These are phyloP conservation scores for Stenopsyche tienmushanensis DNA, from an alignment of 1,140 invertebrate species.

Conservation along the genomic window DNA sequence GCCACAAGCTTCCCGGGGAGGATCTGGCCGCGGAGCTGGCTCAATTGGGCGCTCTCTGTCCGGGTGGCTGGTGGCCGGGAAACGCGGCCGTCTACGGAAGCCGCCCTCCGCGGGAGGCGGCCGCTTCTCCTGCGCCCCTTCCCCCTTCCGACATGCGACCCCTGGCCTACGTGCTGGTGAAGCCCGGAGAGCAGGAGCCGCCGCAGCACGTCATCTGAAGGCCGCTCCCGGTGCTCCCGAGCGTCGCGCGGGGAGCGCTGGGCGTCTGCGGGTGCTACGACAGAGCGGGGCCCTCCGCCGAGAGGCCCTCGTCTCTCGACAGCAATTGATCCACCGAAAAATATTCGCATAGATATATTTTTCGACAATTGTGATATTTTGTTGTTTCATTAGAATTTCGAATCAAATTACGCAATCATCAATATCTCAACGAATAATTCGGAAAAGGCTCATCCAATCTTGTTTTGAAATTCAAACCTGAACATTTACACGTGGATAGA, in stretches of 20 bases:
- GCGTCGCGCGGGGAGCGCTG: slow-evolving; percentile 54
- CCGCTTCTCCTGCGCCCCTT: slow-evolving; percentile 52
- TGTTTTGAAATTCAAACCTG: too few relatives aligned
- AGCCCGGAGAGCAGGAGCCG: slow-evolving; percentile 46
- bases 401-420: too few relatives aligned
- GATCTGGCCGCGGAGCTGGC: slow-evolving; percentile 68
- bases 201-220: slow-evolving; percentile 77
- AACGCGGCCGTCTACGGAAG: slow-evolving; percentile 51
- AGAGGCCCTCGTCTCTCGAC: slow-evolving; percentile 33
- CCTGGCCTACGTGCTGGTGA: slow-evolving; percentile 38
- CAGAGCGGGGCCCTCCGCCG: slow-evolving; percentile 34
- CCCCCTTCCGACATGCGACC: slow-evolving; percentile 30
- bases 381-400: too few relatives aligned
- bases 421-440: too few relatives aligned
- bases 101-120: slow-evolving; percentile 44
- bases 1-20: slow-evolving; percentile 62
- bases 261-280: slow-evolving; percentile 51
- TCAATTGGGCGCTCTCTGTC: slow-evolving; percentile 57
- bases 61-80: slow-evolving; percentile 37
- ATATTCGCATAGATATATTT: background rate
- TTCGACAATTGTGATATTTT: too few relatives aligned
- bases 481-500: too few relatives aligned
- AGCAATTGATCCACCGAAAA: slow-evolving; percentile 22
- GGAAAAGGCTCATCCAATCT: too few relatives aligned
- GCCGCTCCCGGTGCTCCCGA: slow-evolving; percentile 78